Evolutionary conservation across 1,140 invertebrate genomes (phyloP).

Genomic region (Drosophila guanche): DNA sequence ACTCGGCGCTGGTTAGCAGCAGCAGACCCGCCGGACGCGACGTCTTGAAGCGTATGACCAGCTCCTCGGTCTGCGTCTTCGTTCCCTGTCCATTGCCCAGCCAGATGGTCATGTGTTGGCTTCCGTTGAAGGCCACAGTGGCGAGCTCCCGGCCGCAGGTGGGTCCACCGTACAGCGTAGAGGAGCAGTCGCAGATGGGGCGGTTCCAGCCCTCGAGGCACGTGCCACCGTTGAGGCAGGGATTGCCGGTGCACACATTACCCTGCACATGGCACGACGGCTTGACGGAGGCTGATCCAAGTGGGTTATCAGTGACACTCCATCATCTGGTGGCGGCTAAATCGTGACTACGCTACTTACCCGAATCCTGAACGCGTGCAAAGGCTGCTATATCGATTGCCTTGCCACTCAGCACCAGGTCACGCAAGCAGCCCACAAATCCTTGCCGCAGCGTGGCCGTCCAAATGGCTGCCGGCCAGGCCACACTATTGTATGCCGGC

Average conservation of each 20-base stretch:
- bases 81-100: conserved; percentile 89
- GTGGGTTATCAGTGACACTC: conserved; percentile 32
- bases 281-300: conserved; percentile 89
- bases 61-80: conserved; percentile 95
- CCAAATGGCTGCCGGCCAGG: conserved; percentile 94
- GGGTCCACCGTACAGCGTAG: conserved; percentile 94
- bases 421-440: conserved; percentile 97
- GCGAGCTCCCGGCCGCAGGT: conserved; percentile 96
- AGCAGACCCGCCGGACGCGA: conserved; percentile 89
- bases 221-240: conserved; percentile 95
- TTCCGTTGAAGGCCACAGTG: conserved; percentile 94
- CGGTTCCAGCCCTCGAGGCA: conserved; percentile 98
- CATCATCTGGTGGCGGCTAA: conserved; percentile 17
- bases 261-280: conserved; percentile 92
- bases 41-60: conserved; percentile 94
- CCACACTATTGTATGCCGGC: conserved; percentile 88
- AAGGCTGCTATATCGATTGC: conserved; percentile 95
- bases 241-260: conserved; percentile 89
- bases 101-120: conserved; percentile 92
- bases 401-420: conserved; percentile 96
- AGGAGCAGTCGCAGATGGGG: conserved; percentile 97
- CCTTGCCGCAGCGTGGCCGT: conserved; percentile 94
- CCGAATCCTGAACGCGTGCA: conserved; percentile 94
- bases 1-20: conserved; percentile 89
- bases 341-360: conserved; percentile 84